Conservation (phyloP, 2,888 invertebrate species). For the Pasiphila rectangulata region DNA sequence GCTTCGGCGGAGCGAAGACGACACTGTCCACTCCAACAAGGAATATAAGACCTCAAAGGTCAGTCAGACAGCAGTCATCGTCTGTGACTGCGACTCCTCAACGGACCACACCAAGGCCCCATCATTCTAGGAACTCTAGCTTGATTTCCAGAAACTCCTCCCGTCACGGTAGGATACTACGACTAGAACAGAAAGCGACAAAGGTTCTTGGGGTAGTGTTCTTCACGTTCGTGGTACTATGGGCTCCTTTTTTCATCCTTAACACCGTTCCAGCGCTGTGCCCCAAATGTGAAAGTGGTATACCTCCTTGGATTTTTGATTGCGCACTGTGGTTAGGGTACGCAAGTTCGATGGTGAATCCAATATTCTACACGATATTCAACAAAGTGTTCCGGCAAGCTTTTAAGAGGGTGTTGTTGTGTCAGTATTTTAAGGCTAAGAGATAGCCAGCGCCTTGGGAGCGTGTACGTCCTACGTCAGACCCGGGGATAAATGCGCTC, state of each 20-base stretch:
- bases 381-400: constrained; percentile 96
- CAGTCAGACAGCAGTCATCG: constrained; percentile 54
- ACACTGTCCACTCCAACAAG: constrained; percentile 79
- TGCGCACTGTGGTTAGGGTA: constrained; percentile 96
- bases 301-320: constrained; percentile 90
- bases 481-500: constrained; percentile 72
- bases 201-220: constrained; percentile 97
- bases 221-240: constrained; percentile 95
- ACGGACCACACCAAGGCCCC: constrained; percentile 82
- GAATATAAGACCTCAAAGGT: constrained; percentile 60
- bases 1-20: constrained; percentile 85
- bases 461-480: constrained; percentile 72
- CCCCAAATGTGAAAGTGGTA: constrained; percentile 87
- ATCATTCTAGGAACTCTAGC: constrained; percentile 90
- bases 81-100: constrained; percentile 63
- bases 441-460: constrained; percentile 79
- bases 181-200: constrained; percentile 97
- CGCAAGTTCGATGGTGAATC: constrained; percentile 96
- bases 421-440: constrained; percentile 83
- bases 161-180: constrained; percentile 90
- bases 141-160: constrained; percentile 90
- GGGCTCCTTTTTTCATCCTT: constrained; percentile 97
- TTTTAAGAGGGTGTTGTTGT: constrained; percentile 91
- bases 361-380: constrained; percentile 97
- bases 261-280: constrained; percentile 93